Percentiles rank a stretch among this genome's conserved stretches.
Evolutionary conservation across 2,888 invertebrate genomes (phyloP).

Genomic region (Drosophila anomelani): DNA sequence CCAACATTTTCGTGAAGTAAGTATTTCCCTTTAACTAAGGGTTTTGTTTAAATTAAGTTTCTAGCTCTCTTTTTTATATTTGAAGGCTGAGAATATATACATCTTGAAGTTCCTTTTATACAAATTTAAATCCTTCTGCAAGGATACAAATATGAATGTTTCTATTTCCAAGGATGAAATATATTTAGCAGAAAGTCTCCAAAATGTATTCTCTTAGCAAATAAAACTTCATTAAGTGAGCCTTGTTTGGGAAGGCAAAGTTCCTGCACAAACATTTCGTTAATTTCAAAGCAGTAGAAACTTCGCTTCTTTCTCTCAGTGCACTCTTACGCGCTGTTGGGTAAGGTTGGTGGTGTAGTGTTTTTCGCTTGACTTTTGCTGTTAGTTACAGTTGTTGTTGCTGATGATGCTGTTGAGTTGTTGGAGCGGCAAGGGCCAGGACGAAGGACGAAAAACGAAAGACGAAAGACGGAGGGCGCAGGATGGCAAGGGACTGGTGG

Average conservation of each 20-base stretch:
- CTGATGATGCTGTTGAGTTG: constrained; percentile 52
- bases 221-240: too few relatives aligned
- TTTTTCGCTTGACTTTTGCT: constrained; percentile 59
- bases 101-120: background rate
- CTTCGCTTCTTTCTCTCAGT: constrained; percentile 15
- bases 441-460: constrained; percentile 1
- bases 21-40: background rate
- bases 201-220: background rate
- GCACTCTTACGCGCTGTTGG: constrained; percentile 60
- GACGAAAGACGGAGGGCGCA: background rate
- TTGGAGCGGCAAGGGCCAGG: constrained; percentile 11
- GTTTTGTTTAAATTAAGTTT: background rate
- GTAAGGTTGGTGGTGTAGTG: constrained; percentile 57
- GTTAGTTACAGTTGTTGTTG: constrained; percentile 62
- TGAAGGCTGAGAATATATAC: background rate
- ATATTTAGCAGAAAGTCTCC: background rate
- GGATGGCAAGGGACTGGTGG: constrained; percentile 22
- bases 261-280: background rate
- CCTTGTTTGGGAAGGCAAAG: background rate
- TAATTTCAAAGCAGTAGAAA: background rate
- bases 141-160: background rate
- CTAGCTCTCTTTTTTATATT: background rate
- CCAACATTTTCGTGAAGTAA: background rate
- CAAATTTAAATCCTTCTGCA: too few relatives aligned
- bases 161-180: background rate